phyloP scores from a whole-genome alignment of 2,797 vertebrate genomes.

The Rhynchonycteris naso region DNA sequence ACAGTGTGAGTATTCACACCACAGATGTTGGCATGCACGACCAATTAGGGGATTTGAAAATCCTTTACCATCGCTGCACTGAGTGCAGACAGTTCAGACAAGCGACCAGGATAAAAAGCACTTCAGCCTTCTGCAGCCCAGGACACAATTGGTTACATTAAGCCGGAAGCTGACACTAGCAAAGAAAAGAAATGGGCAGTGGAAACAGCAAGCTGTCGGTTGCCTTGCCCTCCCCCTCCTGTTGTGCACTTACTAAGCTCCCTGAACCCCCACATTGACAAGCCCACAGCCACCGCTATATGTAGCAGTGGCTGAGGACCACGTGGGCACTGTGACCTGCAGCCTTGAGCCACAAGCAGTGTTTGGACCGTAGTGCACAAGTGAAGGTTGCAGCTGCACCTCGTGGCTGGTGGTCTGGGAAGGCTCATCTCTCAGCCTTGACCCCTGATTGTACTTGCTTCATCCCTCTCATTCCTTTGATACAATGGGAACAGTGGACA shows the following conservation, averaged over 20 bases:
- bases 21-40: background rate
- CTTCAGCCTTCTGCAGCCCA: background rate
- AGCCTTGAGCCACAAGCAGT: background rate
- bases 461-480: background rate
- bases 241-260: background rate
- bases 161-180: background rate
- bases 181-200: background rate
- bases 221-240: background rate
- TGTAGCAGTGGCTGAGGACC: background rate
- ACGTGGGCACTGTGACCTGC: too few species aligned
- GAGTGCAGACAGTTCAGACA: background rate
- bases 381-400: background rate
- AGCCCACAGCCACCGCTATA: background rate
- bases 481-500: background rate
- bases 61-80: background rate
- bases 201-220: background rate
- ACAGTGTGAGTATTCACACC: background rate
- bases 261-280: background rate
- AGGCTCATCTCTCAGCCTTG: background rate
- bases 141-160: background rate
- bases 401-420: background rate
- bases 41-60: background rate
- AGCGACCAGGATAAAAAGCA: background rate
- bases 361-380: fast-evolving
- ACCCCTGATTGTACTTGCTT: background rate